These are phyloP conservation scores for Palythoa grandis DNA, from an alignment of 92 coral and sea anemone species.

Conservation along the genomic window DNA sequence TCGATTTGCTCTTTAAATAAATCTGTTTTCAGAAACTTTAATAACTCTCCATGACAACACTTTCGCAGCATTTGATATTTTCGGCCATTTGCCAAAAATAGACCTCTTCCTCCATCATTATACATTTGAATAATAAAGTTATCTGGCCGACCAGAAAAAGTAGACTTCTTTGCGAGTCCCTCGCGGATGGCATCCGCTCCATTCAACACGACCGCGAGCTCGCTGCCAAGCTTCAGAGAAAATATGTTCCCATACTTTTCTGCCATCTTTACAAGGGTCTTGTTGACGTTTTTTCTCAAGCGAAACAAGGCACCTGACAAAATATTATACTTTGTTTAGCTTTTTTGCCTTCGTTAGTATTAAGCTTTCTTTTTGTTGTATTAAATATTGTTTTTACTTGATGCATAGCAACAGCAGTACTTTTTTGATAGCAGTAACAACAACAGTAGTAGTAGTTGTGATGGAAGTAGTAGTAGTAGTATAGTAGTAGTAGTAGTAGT, in stretches of 20 bases:
- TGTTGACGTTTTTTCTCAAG: constrained; percentile 51
- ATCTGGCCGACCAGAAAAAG: constrained; percentile 64
- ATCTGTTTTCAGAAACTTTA: constrained; percentile 58
- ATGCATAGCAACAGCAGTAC: too few relatives aligned
- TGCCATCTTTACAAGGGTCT: constrained; percentile 56
- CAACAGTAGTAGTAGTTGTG: too few relatives aligned
- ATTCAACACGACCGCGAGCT: constrained; percentile 70
- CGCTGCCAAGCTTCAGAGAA: constrained; percentile 70
- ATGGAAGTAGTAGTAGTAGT: too few relatives aligned
- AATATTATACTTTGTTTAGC: neutral
- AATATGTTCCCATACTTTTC: constrained; percentile 72
- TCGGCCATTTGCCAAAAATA: constrained; percentile 10
- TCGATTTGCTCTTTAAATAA: constrained; percentile 49
- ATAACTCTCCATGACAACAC: constrained; percentile 55
- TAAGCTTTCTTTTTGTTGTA: constrained; percentile 46
- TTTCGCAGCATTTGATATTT: constrained; percentile 52
- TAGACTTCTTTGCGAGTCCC: constrained; percentile 64
- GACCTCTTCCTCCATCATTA: constrained; percentile 27
- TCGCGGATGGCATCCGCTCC: constrained; percentile 67
- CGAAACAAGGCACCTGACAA: constrained; percentile 43
- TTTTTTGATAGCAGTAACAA: too few relatives aligned
- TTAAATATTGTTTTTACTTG: neutral
- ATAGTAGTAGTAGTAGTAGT: too few relatives aligned
- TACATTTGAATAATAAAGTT: neutral
- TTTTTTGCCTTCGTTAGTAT: constrained; percentile 50